Base-by-base conservation (phyloP, 2,888 invertebrate genomes). In the Tetranychus piercei region DNA sequence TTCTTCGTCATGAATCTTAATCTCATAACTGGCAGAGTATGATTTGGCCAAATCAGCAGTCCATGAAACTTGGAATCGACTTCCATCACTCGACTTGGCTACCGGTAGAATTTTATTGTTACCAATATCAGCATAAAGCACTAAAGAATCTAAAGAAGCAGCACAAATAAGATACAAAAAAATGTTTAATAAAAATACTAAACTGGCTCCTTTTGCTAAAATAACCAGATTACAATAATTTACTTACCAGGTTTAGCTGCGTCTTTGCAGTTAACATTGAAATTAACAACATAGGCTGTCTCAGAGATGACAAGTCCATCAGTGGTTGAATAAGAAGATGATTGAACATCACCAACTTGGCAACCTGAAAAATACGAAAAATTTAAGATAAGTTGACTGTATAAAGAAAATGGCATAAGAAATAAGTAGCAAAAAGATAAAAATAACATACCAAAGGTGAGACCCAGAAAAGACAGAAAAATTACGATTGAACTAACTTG, bases 271-370 rank as follows among this genome's bases (percentile, higher is more conserved):
- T 89, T 88, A 70, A 96, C 84, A 11, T 88, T 86, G 84, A 96
- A 94, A 83, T 95, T 93, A 18, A 90, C 88, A 80, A 96, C 89
- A 83, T 91, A 92, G 0, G 93, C 94, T 79, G 95, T 90, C 88
- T 82, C 90, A 78, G 90, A 89, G 15, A 96, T 88, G 77, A 95
- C 88, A 72, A 94, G 92, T 0, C 92, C 92, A 85, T 97, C 96
- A 82, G 89, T 87, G 22, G 94, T 94, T 72, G 94, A 92, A 83
- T 94, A 95, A 0, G 89, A 66, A 18, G 43, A 23, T 11, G 75
- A 22, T 6, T 77, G 73, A 5, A 78, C 74, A 20, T 73, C 45
- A 65, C 75, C 45, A 34, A 71, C 20, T 43, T 71, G 44, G 43
- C 71, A 71, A 44, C 71, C 71, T 71, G 20, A 43, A 11, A 69